A percentile compares a stretch with the other conserved stretches of the same genome.
Evolutionary conservation across 1,140 invertebrate species (phyloP).

Genomic region (Papilio xuthus): DNA sequence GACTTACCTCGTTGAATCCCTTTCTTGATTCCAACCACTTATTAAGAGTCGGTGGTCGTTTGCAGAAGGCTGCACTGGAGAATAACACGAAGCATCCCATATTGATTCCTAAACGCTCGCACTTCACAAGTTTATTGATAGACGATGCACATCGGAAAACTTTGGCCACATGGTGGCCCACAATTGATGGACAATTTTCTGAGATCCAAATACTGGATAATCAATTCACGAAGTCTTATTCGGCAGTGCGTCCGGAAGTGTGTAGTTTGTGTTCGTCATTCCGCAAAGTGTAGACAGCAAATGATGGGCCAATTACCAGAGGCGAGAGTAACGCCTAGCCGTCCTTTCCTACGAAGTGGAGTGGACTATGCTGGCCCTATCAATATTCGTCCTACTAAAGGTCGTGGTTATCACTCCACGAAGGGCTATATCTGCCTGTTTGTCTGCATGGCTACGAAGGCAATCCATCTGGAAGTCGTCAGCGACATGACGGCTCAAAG

Average conservation of each 20-base stretch:
- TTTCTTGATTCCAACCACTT: neutral
- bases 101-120: neutral
- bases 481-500: too few relatives aligned
- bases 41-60: neutral
- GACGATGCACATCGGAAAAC: neutral
- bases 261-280: neutral
- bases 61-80: neutral
- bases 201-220: conserved; percentile 1
- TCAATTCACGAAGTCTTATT: neutral
- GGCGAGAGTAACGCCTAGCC: neutral
- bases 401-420: neutral
- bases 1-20: too few relatives aligned
- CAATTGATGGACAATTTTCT: neutral
- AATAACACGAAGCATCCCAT: neutral
- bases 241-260: neutral
- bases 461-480: too few relatives aligned
- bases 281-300: neutral
- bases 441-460: neutral
- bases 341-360: neutral
- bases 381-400: neutral
- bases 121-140: neutral
- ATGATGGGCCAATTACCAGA: neutral
- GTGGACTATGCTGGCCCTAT: neutral
- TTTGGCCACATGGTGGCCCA: neutral
- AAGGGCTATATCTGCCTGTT: neutral